Evolutionary conservation across 2,113 vertebrate species (phyloP).

Genomic region (Atlantisia rogersi): DNA sequence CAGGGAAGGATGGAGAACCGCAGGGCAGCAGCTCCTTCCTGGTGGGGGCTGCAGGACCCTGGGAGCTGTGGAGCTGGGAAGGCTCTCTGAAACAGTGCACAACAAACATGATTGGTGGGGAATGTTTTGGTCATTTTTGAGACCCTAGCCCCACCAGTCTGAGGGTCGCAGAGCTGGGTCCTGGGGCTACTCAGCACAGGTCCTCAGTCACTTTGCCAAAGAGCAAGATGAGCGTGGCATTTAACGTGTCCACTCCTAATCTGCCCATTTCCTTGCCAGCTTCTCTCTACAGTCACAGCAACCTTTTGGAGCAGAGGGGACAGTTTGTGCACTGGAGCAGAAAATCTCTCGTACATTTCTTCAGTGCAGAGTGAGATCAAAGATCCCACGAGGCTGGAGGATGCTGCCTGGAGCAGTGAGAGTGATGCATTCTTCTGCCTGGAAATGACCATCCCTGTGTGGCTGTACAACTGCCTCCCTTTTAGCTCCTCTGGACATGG

Average conservation of each 20-base stretch:
- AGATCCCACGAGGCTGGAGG: fast-evolving
- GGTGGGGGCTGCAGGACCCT: not conserved
- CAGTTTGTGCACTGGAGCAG: not conserved
- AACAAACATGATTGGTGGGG: fast-evolving
- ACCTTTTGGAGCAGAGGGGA: not conserved
- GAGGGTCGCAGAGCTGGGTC: not conserved
- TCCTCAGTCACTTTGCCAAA: not conserved
- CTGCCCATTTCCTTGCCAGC: not conserved
- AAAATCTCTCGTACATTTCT: not conserved
- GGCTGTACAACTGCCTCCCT: not conserved
- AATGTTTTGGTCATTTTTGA: not conserved
- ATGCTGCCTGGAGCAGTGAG: not conserved
- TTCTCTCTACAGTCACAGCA: not conserved
- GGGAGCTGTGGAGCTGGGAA: not conserved
- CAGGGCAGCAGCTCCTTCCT: not conserved
- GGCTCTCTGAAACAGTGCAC: fast-evolving
- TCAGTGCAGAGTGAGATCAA: not conserved
- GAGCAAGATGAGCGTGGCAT: not conserved
- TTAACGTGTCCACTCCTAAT: not conserved
- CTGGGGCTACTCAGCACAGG: not conserved
- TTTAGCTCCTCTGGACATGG: not conserved
- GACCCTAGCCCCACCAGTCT: fast-evolving
- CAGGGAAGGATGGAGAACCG: too few relatives aligned
- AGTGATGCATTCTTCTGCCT: not conserved
- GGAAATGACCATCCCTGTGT: not conserved